Evolutionary conservation across 2,888 invertebrate genomes (phyloP).

Genomic region (Scaptomyza cyrtandrae): DNA sequence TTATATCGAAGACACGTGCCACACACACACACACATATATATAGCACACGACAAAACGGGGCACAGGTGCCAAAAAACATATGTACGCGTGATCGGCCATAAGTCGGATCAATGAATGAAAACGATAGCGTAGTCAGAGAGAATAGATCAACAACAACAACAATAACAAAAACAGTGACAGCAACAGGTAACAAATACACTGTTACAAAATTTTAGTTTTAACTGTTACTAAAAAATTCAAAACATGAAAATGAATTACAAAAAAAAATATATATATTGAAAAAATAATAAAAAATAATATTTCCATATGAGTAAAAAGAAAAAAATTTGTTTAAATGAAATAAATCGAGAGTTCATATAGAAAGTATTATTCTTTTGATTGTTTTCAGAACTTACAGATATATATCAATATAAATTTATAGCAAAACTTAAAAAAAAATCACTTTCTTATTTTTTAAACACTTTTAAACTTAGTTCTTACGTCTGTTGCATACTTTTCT

Average conservation of each 20-base stretch:
- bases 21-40: slow-evolving; percentile 18
- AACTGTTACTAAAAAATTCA: no score
- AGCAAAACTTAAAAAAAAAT: no score
- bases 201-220: background rate
- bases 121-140: slow-evolving; percentile 50
- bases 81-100: slow-evolving; percentile 73
- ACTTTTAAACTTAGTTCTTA: background rate
- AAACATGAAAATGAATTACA: no score
- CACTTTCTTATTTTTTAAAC: background rate
- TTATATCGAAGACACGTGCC: slow-evolving; percentile 65
- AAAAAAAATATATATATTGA: no score
- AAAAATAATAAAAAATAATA: no score
- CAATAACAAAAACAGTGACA: slow-evolving; percentile 18
- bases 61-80: slow-evolving; percentile 69
- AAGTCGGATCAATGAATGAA: slow-evolving; percentile 78
- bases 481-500: background rate
- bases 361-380: no score
- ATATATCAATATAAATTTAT: no score
- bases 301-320: no score
- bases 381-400: no score
- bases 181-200: background rate
- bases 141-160: slow-evolving; percentile 13
- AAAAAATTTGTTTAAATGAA: no score
- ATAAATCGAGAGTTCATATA: no score
- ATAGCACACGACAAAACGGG: slow-evolving; percentile 27